phyloP scores from a whole-genome alignment of 2,797 vertebrate species.

The Pseudocheirus occidentalis region DNA sequence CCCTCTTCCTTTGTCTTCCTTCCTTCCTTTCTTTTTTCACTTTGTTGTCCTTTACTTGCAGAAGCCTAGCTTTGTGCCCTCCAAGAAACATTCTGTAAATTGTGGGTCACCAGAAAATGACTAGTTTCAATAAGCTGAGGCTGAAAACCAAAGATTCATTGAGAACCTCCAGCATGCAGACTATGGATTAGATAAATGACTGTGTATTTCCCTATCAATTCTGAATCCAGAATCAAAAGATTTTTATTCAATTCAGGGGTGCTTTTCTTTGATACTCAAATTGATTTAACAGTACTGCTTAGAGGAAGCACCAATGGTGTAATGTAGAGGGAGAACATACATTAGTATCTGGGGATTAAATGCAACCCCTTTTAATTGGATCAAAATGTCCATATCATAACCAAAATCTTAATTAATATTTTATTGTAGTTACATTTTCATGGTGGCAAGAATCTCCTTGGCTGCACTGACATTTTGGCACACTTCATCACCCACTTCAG shows the following conservation, averaged over 20 bases:
- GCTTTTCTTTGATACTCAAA: not conserved
- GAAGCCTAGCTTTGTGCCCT: not conserved
- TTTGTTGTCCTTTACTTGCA: not conserved
- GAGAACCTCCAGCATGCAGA: not conserved
- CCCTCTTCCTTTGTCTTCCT: no score
- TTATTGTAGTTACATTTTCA: slow-evolving; percentile 46
- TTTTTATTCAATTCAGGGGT: slow-evolving; percentile 23
- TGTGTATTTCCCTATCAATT: slow-evolving; percentile 9
- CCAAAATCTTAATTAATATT: slow-evolving; percentile 35
- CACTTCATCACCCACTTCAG: slow-evolving; percentile 35
- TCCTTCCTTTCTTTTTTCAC: not conserved
- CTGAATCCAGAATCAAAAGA: slow-evolving; percentile 19
- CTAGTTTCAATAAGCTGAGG: not conserved
- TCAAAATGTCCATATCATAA: slow-evolving; percentile 43
- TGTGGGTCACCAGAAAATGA: not conserved
- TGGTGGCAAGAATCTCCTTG: slow-evolving; percentile 30
- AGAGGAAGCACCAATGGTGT: slow-evolving; percentile 21
- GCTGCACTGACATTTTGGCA: slow-evolving; percentile 46
- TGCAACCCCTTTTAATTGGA: not conserved
- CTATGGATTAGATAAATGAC: slow-evolving; percentile 5
- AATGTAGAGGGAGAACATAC: not conserved
- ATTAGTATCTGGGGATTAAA: slow-evolving; percentile 8
- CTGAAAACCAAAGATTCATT: not conserved
- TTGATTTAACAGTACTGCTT: slow-evolving; percentile 18
- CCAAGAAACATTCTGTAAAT: not conserved